A percentile compares a stretch with the other conserved stretches of the same genome.
These are phyloP conservation scores for Hydractinia echinata DNA, from an alignment of 30 jellyfish, hydroid and myxozoan genomes.

Conservation along the genomic window DNA sequence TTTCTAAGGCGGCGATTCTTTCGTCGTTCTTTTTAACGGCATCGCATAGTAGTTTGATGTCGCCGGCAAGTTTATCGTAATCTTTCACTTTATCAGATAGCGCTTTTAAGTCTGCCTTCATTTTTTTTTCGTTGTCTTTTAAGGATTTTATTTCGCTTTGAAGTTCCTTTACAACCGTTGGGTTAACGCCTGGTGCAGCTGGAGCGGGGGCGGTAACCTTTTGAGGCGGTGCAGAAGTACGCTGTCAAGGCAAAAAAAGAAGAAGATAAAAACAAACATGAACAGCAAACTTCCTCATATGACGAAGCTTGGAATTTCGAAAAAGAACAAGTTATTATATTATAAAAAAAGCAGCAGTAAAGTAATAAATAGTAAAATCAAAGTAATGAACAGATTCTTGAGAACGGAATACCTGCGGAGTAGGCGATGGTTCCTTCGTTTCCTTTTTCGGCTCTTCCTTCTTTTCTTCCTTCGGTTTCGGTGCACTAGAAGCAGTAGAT, in stretches of 20 bases:
- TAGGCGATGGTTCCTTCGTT: constrained; percentile 24
- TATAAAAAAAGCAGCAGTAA: not conserved
- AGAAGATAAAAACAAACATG: not conserved
- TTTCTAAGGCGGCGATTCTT: constrained; percentile 68
- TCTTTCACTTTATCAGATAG: constrained; percentile 64
- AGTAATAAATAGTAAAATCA: too few species aligned
- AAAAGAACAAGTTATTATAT: not conserved
- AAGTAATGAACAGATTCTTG: too few species aligned
- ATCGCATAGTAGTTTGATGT: constrained; percentile 49
- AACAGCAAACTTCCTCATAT: not conserved
- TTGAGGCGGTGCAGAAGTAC: constrained; percentile 26
- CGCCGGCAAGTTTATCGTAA: constrained; percentile 53
- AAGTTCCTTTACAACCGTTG: constrained; percentile 3
- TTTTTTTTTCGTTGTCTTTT: constrained; percentile 2
- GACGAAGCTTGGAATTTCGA: too few species aligned
- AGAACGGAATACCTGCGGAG: constrained; percentile 1
- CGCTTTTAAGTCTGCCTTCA: constrained; percentile 48
- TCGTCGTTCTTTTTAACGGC: constrained; percentile 70
- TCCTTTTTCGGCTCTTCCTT: constrained; percentile 20
- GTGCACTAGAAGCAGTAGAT: constrained; percentile 19
- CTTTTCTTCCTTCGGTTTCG: not conserved
- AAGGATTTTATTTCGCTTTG: constrained; percentile 5
- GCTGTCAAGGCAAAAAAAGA: not conserved
- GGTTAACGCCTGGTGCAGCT: constrained; percentile 45
- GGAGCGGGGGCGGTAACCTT: constrained; percentile 6